Conservation (phyloP, 1,140 invertebrate genomes). For the Dreissena rostriformis region DNA sequence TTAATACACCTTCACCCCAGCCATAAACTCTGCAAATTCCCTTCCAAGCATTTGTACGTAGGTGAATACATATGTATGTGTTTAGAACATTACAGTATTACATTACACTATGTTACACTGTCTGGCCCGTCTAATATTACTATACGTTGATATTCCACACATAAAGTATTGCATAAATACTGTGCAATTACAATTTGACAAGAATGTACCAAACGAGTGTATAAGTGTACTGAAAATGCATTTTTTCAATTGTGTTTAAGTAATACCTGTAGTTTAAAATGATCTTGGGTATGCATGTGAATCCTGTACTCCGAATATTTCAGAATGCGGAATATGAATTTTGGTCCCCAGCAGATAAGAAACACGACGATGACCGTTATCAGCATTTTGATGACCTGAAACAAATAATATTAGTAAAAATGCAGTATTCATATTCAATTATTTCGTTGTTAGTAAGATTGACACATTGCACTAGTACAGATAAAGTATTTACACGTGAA, state of each 20-base stretch:
- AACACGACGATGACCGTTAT: constrained; percentile 83
- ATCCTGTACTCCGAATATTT: constrained; percentile 36
- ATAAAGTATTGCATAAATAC: not conserved
- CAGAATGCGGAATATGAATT: constrained; percentile 79
- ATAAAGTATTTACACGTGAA: too few relatives aligned
- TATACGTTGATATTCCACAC: not conserved
- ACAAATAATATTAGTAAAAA: constrained; percentile 60
- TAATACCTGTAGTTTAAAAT: constrained; percentile 60
- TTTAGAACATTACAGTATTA: not conserved
- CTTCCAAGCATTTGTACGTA: too few relatives aligned
- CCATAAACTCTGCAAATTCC: too few relatives aligned
- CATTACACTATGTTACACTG: not conserved
- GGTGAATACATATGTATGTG: too few relatives aligned
- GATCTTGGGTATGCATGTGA: constrained; percentile 4
- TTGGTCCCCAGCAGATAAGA: constrained; percentile 83
- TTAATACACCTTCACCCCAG: too few relatives aligned
- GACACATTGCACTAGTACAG: too few relatives aligned
- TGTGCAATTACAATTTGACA: not conserved
- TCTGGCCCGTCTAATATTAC: not conserved
- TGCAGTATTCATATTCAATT: constrained; percentile 31
- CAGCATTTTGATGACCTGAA: constrained; percentile 83
- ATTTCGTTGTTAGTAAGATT: too few relatives aligned
- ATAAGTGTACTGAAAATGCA: constrained; percentile 40
- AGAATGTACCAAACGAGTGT: constrained; percentile 15
- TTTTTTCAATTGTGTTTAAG: constrained; percentile 19